Evolutionary conservation across 30 jellyfish, hydroid and myxozoan species (phyloP).

Genomic region (Turritopsis dohrnii): DNA sequence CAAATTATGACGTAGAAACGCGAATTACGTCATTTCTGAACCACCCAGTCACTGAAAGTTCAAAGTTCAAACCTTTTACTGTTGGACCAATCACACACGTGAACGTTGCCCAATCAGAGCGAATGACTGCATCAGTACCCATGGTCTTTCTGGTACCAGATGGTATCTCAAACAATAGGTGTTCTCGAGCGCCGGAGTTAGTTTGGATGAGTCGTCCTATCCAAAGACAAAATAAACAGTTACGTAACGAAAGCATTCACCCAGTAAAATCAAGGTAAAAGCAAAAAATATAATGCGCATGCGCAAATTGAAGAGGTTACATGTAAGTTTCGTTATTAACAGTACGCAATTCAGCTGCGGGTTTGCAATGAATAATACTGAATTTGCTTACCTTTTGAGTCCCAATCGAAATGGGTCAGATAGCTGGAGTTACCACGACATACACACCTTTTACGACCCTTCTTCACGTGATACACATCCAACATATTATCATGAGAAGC

Average conservation of each 20-base stretch:
- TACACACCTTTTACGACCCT: constrained; percentile 60
- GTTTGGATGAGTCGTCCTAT: constrained; percentile 84
- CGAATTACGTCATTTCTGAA: too few relatives aligned
- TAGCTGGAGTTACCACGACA: constrained; percentile 90
- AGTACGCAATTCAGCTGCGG: too few relatives aligned
- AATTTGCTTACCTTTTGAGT: constrained; percentile 50
- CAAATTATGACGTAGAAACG: too few relatives aligned
- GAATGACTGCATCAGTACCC: constrained; percentile 71
- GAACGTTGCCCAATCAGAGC: constrained; percentile 82
- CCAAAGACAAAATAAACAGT: too few relatives aligned
- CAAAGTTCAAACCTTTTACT: constrained; percentile 46
- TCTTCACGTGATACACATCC: constrained; percentile 73
- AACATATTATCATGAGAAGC: constrained; percentile 94
- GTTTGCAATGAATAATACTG: too few relatives aligned
- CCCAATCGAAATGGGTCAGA: constrained; percentile 97
- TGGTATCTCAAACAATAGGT: constrained; percentile 81
- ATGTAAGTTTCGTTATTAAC: too few relatives aligned
- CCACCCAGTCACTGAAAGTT: too few relatives aligned
- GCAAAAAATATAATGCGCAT: too few relatives aligned
- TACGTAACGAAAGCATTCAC: too few relatives aligned
- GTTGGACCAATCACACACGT: constrained; percentile 95
- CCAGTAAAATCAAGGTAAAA: too few relatives aligned
- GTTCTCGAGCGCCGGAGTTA: constrained; percentile 94
- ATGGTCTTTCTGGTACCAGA: constrained; percentile 85
- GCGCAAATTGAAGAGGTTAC: too few relatives aligned